Evolutionary conservation across 1,140 invertebrate species (phyloP).

Genomic region (Dendroctonus valens): DNA sequence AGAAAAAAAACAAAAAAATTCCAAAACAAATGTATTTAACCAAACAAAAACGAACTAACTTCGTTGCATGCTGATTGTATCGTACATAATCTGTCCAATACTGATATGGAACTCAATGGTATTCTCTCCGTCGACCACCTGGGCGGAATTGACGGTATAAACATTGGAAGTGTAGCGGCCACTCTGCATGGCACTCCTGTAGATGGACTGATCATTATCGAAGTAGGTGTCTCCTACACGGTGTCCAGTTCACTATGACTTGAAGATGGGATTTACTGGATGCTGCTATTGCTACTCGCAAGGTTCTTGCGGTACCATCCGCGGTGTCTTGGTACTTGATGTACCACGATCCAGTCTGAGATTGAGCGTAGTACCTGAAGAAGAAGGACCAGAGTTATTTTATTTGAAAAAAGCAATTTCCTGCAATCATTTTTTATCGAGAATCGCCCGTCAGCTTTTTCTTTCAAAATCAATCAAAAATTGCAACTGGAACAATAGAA

Average conservation of each 20-base stretch:
- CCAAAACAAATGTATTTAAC: no score
- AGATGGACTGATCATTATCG: constrained; percentile 6
- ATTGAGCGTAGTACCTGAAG: constrained; percentile 18
- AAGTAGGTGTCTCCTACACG: constrained; percentile 10
- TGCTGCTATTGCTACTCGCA: constrained; percentile 6
- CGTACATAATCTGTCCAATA: constrained; percentile 19
- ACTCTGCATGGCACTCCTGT: constrained; percentile 21
- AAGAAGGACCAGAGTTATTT: not conserved
- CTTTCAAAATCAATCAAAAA: no score
- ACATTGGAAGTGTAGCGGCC: constrained; percentile 9
- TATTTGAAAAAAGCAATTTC: no score
- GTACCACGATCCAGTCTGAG: constrained; percentile 15
- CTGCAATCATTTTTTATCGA: not conserved
- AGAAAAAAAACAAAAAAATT: no score
- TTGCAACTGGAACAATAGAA: no score
- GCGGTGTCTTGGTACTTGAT: constrained; percentile 17
- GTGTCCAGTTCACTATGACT: constrained; percentile 8
- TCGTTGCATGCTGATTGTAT: constrained; percentile 10
- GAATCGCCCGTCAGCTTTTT: no score
- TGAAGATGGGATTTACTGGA: constrained; percentile 14
- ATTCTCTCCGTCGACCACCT: constrained; percentile 12
- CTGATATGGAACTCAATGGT: constrained; percentile 9
- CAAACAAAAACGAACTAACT: no score
- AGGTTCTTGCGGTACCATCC: constrained; percentile 6
- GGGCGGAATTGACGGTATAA: not conserved